Evolutionary conservation across 2,888 invertebrate species (phyloP).

Genomic region (Uloborus plumipes): DNA sequence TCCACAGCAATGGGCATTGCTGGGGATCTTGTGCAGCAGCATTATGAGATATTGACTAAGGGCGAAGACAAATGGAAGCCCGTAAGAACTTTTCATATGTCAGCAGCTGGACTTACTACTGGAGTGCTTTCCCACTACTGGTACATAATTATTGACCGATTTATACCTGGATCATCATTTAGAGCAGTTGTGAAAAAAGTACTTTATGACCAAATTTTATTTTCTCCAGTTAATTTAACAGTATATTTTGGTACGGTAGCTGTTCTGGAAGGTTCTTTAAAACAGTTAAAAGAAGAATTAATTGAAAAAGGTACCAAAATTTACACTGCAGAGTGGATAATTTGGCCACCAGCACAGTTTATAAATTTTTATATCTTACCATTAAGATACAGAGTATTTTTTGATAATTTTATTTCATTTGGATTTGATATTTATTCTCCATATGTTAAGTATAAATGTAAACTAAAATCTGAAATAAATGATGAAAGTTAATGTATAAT

Average conservation of each 20-base stretch:
- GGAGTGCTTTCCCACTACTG: slow-evolving; percentile 88
- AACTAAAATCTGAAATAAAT: slow-evolving; percentile 44
- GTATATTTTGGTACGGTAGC: slow-evolving; percentile 84
- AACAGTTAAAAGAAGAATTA: slow-evolving; percentile 78
- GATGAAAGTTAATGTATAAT: not conserved
- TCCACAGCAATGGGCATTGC: slow-evolving; percentile 82
- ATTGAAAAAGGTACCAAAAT: slow-evolving; percentile 82
- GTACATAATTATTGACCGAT: slow-evolving; percentile 83
- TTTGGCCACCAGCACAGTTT: slow-evolving; percentile 94
- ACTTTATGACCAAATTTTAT: slow-evolving; percentile 84
- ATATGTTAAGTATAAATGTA: slow-evolving; percentile 78
- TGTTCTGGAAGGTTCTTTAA: slow-evolving; percentile 78
- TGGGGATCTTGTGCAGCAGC: slow-evolving; percentile 86
- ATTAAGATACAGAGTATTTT: slow-evolving; percentile 84
- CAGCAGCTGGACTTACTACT: slow-evolving; percentile 81
- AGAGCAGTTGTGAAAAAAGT: slow-evolving; percentile 82
- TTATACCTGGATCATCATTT: slow-evolving; percentile 80
- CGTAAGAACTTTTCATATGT: slow-evolving; percentile 81
- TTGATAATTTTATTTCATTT: slow-evolving; percentile 87
- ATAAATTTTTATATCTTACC: slow-evolving; percentile 92
- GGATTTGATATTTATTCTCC: slow-evolving; percentile 89
- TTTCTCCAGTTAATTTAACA: slow-evolving; percentile 84
- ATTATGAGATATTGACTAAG: slow-evolving; percentile 76
- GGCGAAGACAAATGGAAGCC: slow-evolving; percentile 70
- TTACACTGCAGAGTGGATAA: slow-evolving; percentile 88